A percentile compares a stretch with the other conserved stretches of the same genome.
Conservation (phyloP, 2,113 vertebrate genomes). For the Arvicanthis niloticus region DNA sequence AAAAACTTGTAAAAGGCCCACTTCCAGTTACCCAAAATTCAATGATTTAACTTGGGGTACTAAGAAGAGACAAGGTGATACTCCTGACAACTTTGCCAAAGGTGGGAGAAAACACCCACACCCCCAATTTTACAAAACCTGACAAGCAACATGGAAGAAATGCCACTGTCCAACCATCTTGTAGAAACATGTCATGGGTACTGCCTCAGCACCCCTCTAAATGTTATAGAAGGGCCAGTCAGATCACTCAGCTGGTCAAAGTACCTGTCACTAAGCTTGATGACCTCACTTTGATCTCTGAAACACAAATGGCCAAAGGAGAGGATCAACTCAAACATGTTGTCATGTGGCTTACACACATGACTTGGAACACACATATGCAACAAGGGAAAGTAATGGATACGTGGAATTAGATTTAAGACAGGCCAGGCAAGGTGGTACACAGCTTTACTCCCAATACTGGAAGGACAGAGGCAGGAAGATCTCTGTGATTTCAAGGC, state of each 20-base stretch:
- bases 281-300: background rate
- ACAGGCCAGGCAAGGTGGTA: background rate
- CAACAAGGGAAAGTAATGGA: background rate
- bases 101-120: background rate
- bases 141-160: background rate
- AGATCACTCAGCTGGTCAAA: background rate
- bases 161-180: background rate
- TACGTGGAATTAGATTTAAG: too few relatives aligned
- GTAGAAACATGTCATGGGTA: background rate
- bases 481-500: background rate
- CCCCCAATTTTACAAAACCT: background rate
- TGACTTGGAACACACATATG: background rate
- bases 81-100: background rate
- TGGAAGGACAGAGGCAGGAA: background rate
- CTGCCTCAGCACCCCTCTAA: background rate
- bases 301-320: background rate
- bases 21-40: background rate
- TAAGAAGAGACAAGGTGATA: background rate
- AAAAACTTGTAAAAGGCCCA: background rate
- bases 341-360: too few relatives aligned
- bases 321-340: background rate
- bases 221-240: background rate
- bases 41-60: background rate
- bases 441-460: background rate
- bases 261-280: background rate